Evolutionary conservation across 1,140 invertebrate genomes (phyloP), one percentile per base, ranked within the genome.

Genomic region (Drosophila nigromelanica): DNA sequence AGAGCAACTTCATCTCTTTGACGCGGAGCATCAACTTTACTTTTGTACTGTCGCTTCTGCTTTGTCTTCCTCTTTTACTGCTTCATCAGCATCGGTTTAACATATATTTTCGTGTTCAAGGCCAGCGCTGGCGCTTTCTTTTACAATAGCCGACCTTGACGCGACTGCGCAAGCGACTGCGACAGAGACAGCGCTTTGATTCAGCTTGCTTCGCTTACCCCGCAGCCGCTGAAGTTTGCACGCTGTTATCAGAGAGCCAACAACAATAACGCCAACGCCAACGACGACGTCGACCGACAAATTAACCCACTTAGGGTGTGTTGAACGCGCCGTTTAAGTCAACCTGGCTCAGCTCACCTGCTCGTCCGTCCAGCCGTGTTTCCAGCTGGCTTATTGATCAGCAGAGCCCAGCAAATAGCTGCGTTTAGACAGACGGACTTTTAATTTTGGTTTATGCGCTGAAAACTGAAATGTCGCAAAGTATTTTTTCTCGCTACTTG

Each of bases 121-220:
- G 82, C 82, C 82, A 75, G 58, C 83, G 72, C 54, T 89, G 80
- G 67, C 83, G 83, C 83, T 89, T 89, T 89, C 83, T 89, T 89
- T 89, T 89, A 89, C 80, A 89, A 89, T 89, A 89, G 83, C 70
- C 83, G 83, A 89, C 83, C 83, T 89, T 89, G 83, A 89, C 50
- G 56, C 76, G 73, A 70, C 80, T 80, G 76, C 80, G 80, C 75
- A 82, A 82, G 79, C 73, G 76, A 50, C 63, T 18, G 45, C 43
- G 63, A 54, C 48, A 67, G 52, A 42, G 54, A 12, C 42, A 30
- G 21, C 54, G 48, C n/a, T 48, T 61, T n/a, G 33, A 42, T 35
- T 37, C 50, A 8, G 7, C 24, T 2, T 39, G n/a, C n/a, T 10
- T 24, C 18, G 8, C 7, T 8, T 33, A 14, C 14, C 48, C 39